Base-by-base conservation (phyloP, 2,797 vertebrate genomes). In the Potorous gilbertii region DNA sequence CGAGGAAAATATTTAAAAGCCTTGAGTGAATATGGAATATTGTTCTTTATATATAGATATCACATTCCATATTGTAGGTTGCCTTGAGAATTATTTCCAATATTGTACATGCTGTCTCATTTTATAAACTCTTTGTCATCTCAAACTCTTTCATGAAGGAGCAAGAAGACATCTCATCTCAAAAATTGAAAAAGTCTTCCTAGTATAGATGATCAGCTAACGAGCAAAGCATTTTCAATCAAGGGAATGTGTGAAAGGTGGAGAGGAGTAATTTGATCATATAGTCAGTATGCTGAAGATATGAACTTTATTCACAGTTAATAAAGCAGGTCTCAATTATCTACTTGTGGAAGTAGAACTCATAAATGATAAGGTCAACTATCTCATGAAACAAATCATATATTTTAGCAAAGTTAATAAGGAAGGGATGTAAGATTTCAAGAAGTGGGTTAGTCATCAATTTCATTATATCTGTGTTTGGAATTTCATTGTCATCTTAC, bases 321-420 rank as follows among this genome's bases (percentile, higher is more conserved):
- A 93, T 94, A 90, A 96, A 96, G 92, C 11, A 50, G 94, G 4
- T 29, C 92, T 93, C 34, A 95, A 90, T 92, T 96, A 94, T 34
- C 2, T 56, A 62, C 14, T 95, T n/a, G 90, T 55, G 2, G 62
- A 27, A 92, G 92, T 57, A 90, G 87, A 93, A 94, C 66, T 95
- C 57, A 92, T 92, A 96, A 94, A 93, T 54, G 54, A 89, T 91
- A 95, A 95, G 91, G 66, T 94, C 54, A 94, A 95, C 93, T 40
- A 92, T 95, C 28, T 96, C 54, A 92, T 90, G 46, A 96, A 96
- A 93, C 12, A 94, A 90, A 62, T 92, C 34, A 66, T 95, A n/a
- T 13, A 92, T 40, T 92, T 92, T 59, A 95, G 27, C 28, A 52
- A 55, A 90, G 54, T 91, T 27, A 94, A 57, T 93, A 93, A 57